Base-by-base conservation (phyloP, 2,888 invertebrate species). In the Bombylius discolor region DNA sequence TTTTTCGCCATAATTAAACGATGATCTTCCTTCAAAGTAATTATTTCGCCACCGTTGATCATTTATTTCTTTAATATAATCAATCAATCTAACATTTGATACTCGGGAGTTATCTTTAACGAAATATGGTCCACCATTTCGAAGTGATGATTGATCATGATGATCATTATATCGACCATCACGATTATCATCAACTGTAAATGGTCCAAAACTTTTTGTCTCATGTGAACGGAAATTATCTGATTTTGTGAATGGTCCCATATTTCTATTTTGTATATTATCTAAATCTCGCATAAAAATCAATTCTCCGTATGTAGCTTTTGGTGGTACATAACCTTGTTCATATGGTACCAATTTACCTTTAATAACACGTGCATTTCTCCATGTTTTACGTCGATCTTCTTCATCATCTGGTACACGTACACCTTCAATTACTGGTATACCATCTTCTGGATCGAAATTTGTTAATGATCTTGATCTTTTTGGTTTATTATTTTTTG, bases 341-440 rank as follows among this genome's bases (percentile, higher is more conserved):
- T 85, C 85, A 64, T 87, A 86, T 23, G 87, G 86, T 49, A 87
- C 77, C 52, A 92, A 72, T 69, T 88, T 83, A 55, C 89, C 88
- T 66, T 92, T 90, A 49, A 92, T 87, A 13, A 92, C 90, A 60
- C 91, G 78, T 1, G 91, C 92, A 71, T 92, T 92, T 55, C 92
- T 79, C 91, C 91, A 92, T 0, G 84, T 85, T 68, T 87, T 87
- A 44, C 68, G 72, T 61, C 83, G 84, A 65, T 89, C 89, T 51
- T 84, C 83, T 56, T 87, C 87, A 62, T 89, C 87, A 66, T 93
- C 92, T 0, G 91, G 91, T 47, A 89, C 84, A 57, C 91, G 79
- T 1, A 87, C 81, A 0, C 89, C 89, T 53, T 89, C 86, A 49
- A 93, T 85, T 52, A 90, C 82, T 1, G 89, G 88, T 34, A 87